A percentile compares a stretch with the other conserved stretches of the same genome.
phyloP scores from a whole-genome alignment of 2,113 vertebrate genomes.

The Eurypyga helias region DNA sequence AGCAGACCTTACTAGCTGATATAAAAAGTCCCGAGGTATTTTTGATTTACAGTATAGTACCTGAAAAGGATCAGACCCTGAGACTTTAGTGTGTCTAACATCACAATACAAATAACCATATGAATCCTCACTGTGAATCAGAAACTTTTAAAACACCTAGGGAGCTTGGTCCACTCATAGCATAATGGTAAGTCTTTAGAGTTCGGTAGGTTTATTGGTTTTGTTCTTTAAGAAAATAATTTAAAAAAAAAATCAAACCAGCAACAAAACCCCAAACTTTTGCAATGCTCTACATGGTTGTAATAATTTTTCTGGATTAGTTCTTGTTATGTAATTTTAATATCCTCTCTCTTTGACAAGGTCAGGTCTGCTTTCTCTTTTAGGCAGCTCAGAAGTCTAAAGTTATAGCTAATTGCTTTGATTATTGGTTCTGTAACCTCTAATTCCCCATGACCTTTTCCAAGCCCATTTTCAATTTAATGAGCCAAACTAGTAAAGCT shows the following conservation, averaged over 20 bases:
- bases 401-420: slow-evolving; percentile 71
- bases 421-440: slow-evolving; percentile 68
- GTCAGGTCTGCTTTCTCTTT: slow-evolving; percentile 52
- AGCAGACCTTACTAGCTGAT: not conserved
- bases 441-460: slow-evolving; percentile 62
- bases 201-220: not conserved
- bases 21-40: not conserved
- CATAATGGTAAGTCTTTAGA: not conserved
- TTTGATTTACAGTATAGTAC: not conserved
- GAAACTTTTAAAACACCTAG: not conserved
- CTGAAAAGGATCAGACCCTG: not conserved
- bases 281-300: not conserved
- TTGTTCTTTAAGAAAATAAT: not conserved
- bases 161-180: not conserved
- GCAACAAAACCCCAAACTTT: not conserved
- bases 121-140: not conserved
- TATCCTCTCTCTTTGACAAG: slow-evolving; percentile 9
- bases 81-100: not conserved
- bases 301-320: not conserved
- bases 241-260: not conserved
- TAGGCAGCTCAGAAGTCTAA: slow-evolving; percentile 41
- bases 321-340: slow-evolving; percentile 33
- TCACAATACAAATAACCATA: not conserved
- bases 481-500: slow-evolving; percentile 59
- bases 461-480: slow-evolving; percentile 66